These are phyloP conservation scores for Bos taurus DNA, from an alignment of 2,113 vertebrate species.

Conservation along the genomic window DNA sequence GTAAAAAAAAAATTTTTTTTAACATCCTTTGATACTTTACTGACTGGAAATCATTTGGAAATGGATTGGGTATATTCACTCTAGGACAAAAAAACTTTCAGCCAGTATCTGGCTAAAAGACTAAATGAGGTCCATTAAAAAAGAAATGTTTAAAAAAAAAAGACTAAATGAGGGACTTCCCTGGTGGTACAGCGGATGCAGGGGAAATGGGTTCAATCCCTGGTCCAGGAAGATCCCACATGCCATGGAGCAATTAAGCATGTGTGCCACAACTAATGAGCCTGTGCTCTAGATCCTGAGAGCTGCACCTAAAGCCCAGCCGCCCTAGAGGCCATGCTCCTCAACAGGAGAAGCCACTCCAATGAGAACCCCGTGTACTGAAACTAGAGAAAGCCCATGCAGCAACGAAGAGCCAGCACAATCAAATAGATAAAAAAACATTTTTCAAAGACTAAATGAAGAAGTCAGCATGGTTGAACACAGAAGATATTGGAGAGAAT, in stretches of 20 bases:
- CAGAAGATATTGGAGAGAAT: neutral
- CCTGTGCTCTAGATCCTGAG: neutral
- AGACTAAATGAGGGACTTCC: neutral
- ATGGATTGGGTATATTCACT: constrained; percentile 9
- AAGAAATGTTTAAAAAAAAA: neutral
- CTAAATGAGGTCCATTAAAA: neutral
- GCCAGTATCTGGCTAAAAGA: neutral
- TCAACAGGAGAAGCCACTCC: neutral
- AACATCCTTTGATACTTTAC: neutral
- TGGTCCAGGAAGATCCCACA: neutral
- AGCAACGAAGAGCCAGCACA: neutral
- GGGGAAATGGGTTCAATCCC: neutral
- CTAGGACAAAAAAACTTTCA: neutral
- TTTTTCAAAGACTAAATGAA: neutral
- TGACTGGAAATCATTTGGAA: neutral
- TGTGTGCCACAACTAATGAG: neutral
- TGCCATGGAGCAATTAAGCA: neutral
- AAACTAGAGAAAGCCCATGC: neutral
- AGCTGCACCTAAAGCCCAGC: neutral
- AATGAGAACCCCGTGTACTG: rapidly evolving
- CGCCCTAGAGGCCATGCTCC: neutral
- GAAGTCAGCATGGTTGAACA: neutral
- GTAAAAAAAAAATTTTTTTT: neutral
- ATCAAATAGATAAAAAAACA: neutral
- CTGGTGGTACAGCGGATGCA: neutral